Percentiles rank a stretch among this genome's conserved stretches.
Evolutionary conservation across 2,888 invertebrate genomes (phyloP).

Genomic region (Agriopis marginaria): DNA sequence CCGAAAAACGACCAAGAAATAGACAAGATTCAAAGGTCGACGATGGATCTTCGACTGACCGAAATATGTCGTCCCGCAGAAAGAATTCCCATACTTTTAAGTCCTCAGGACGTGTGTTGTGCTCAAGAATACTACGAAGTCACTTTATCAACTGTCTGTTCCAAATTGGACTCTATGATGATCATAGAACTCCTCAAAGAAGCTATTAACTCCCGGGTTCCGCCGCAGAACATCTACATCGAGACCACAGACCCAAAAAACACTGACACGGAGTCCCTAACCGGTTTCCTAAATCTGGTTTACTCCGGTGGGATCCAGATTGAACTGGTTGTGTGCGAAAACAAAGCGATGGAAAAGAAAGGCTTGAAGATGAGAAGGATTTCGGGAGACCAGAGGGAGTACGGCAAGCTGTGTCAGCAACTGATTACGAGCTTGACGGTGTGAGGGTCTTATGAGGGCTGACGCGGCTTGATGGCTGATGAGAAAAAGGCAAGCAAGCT

Average conservation of each 20-base stretch:
- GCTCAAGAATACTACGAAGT: slow-evolving; percentile 88
- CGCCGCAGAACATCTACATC: slow-evolving; percentile 87
- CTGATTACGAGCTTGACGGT: slow-evolving; percentile 94
- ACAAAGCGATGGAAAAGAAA: slow-evolving; percentile 90
- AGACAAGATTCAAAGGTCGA: slow-evolving; percentile 76
- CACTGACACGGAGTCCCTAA: slow-evolving; percentile 65
- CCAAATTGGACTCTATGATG: slow-evolving; percentile 91
- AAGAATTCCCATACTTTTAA: slow-evolving; percentile 73
- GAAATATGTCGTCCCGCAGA: slow-evolving; percentile 74
- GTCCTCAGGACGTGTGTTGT: slow-evolving; percentile 75
- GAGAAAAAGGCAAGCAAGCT: background rate
- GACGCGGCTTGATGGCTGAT: background rate
- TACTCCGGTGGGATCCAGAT: slow-evolving; percentile 95
- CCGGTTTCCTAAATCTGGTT: slow-evolving; percentile 88
- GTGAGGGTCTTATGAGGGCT: slow-evolving; percentile 56
- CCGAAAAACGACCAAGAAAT: slow-evolving; percentile 74
- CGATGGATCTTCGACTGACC: slow-evolving; percentile 76
- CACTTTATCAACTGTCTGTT: slow-evolving; percentile 92
- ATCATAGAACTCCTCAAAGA: slow-evolving; percentile 93
- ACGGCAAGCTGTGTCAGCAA: slow-evolving; percentile 95
- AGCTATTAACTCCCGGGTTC: slow-evolving; percentile 92
- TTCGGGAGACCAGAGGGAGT: slow-evolving; percentile 95
- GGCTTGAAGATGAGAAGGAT: slow-evolving; percentile 94
- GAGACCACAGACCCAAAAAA: slow-evolving; percentile 73
- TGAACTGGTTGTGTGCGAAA: slow-evolving; percentile 92